A percentile compares a stretch with the other conserved stretches of the same genome.
Conservation (phyloP, 2,888 invertebrate genomes). For the Crematogaster levior region DNA sequence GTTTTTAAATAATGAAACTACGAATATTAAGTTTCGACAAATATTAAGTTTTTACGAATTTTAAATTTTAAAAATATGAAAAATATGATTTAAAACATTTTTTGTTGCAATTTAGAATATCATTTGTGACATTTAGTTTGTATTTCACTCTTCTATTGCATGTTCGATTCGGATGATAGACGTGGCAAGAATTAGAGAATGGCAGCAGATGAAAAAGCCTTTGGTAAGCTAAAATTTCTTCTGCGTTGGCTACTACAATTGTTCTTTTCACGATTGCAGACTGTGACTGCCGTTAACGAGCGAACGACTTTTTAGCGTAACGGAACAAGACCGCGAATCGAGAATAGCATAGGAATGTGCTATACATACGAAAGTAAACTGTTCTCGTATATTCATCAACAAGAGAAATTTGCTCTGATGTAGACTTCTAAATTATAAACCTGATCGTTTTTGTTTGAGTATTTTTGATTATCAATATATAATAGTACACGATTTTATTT, state of each 20-base stretch:
- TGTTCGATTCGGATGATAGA: not conserved
- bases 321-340: conserved; percentile 46
- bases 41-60: too few relatives aligned
- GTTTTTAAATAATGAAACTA: not conserved
- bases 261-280: conserved; percentile 65
- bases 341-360: conserved; percentile 47
- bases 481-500: too few relatives aligned
- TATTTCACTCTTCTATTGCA: conserved; percentile 1
- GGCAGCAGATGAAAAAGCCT: conserved; percentile 51
- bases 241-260: conserved; percentile 53
- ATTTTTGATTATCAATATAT: conserved; percentile 13
- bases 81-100: not conserved
- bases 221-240: conserved; percentile 64
- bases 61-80: not conserved
- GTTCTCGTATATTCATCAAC: conserved; percentile 13
- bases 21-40: not conserved
- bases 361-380: conserved; percentile 32
- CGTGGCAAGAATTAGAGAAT: conserved; percentile 22
- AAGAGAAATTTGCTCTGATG: conserved; percentile 1
- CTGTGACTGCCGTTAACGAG: conserved; percentile 68
- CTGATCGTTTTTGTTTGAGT: not conserved
- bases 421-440: conserved; percentile 9
- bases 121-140: not conserved
- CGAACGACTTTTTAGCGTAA: conserved; percentile 69
- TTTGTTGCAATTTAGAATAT: not conserved